Evolutionary conservation across 2,113 vertebrate species (phyloP), one percentile per base, ranked within the genome.

Genomic region (Muntiacus reevesi): DNA sequence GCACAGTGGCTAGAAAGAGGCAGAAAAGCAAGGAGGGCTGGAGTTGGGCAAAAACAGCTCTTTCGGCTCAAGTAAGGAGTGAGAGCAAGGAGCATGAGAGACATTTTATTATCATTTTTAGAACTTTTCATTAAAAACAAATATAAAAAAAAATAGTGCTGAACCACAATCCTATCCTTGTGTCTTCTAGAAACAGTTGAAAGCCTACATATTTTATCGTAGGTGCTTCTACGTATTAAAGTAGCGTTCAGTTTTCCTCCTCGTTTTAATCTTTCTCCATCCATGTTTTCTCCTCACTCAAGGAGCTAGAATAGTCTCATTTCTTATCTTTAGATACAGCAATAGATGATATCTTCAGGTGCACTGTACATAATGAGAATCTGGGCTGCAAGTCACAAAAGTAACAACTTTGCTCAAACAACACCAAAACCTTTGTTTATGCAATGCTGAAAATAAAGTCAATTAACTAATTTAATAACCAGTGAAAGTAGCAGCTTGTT

Each of bases 401-500:
- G 50, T 62, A 84, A 47, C 52, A 84, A 67, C 74, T 57, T 74
- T 10, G 84, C 45, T 85, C 57, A 95, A 85, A 60, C 47, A 89
- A 82, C 76, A 82, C 12, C 45, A 81, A 91, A 79, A 86, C 5
- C 2, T 54, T 85, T 95, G 40, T 83, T 89, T 91, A 43, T 33
- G 86, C 78, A 95, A 67, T 89, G 52, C 33, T 74, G 45, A 86
- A 86, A 96, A 91, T 95, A 60, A 89, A 54, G n/a, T 59, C 64
- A 94, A 90, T 60, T 55, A 93, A 64, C 52, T 81, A 91, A 93
- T 87, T 92, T 47, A 94, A 83, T 94, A 84, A 85, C 17, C 33
- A 89, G 33, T 40, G 16, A 52, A 93, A 87, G 2, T 6, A 36
- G 67, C 10, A 30, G 36, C 54, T 95, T 60, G 5, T 94, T 97